These are phyloP conservation scores for Paedocypris micromegethes DNA, from an alignment of 2,797 vertebrate species.

Conservation along the genomic window DNA sequence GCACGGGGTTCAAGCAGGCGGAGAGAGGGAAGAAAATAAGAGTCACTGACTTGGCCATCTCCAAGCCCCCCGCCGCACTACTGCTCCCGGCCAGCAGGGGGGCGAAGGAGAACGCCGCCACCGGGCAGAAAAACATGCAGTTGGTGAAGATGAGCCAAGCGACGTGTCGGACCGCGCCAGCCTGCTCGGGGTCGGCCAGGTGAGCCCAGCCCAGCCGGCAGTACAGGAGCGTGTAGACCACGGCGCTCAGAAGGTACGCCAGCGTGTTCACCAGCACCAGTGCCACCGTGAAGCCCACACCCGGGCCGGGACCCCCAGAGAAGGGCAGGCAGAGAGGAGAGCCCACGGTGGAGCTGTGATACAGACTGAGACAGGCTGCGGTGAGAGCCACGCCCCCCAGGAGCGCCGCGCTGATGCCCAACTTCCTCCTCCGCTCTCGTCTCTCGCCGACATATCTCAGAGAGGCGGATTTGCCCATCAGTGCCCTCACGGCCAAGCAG, in stretches of 20 bases:
- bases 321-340: conserved; percentile 95
- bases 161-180: conserved; percentile 84
- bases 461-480: conserved; percentile 73
- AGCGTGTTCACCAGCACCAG: conserved; percentile 89
- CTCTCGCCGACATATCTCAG: conserved; percentile 58
- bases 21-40: conserved; percentile 94
- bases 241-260: conserved; percentile 86
- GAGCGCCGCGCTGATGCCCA: conserved; percentile 69
- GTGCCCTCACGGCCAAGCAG: conserved; percentile 78
- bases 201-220: conserved; percentile 88
- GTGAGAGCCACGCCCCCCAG: conserved; percentile 74
- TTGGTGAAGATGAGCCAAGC: conserved; percentile 99
- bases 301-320: conserved; percentile 80
- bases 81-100: conserved; percentile 80
- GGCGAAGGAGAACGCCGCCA: conserved; percentile 93
- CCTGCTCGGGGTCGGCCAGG: conserved; percentile 82
- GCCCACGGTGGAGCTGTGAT: conserved; percentile 66
- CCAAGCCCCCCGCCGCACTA: conserved; percentile 78
- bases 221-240: conserved; percentile 91
- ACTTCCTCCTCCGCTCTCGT: conserved; percentile 64
- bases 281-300: conserved; percentile 83
- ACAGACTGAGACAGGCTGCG: conserved; percentile 71
- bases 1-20: conserved; percentile 90
- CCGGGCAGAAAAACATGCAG: conserved; percentile 97
- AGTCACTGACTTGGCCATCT: conserved; percentile 93